Conservation (phyloP, 2,113 vertebrate genomes). For the Mugil cephalus region DNA sequence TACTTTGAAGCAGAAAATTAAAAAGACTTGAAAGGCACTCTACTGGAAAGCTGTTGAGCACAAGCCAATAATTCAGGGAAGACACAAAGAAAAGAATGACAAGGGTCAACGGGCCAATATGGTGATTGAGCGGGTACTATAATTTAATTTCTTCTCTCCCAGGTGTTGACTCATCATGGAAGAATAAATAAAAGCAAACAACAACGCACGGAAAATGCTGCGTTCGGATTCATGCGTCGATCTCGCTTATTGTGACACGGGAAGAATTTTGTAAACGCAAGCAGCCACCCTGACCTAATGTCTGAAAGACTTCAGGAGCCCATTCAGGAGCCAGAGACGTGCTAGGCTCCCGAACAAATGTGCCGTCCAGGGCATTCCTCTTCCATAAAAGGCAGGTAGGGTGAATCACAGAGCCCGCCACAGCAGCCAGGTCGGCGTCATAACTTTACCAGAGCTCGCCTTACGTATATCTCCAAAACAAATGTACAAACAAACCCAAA, state of each 20-base stretch:
- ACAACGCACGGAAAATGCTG: constrained; percentile 18
- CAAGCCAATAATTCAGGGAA: constrained; percentile 39
- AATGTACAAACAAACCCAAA: neutral
- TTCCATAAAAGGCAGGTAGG: constrained; percentile 48
- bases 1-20: constrained; percentile 48
- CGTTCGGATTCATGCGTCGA: constrained; percentile 32
- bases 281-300: neutral
- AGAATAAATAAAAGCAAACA: constrained; percentile 28
- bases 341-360: constrained; percentile 9
- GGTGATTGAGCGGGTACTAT: neutral
- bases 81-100: constrained; percentile 42
- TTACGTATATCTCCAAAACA: neutral
- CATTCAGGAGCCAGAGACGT: constrained; percentile 10
- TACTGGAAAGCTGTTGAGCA: constrained; percentile 20
- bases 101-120: constrained; percentile 46
- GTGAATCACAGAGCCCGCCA: constrained; percentile 19
- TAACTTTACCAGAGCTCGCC: neutral
- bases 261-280: constrained; percentile 2
- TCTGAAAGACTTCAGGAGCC: neutral
- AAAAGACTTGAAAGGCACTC: constrained; percentile 42
- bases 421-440: neutral
- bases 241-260: constrained; percentile 16
- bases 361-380: constrained; percentile 35
- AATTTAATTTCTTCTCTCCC: constrained; percentile 42
- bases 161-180: constrained; percentile 36